These are phyloP conservation scores for Hippolais icterina DNA, from an alignment of 2,113 vertebrate species.

Conservation along the genomic window DNA sequence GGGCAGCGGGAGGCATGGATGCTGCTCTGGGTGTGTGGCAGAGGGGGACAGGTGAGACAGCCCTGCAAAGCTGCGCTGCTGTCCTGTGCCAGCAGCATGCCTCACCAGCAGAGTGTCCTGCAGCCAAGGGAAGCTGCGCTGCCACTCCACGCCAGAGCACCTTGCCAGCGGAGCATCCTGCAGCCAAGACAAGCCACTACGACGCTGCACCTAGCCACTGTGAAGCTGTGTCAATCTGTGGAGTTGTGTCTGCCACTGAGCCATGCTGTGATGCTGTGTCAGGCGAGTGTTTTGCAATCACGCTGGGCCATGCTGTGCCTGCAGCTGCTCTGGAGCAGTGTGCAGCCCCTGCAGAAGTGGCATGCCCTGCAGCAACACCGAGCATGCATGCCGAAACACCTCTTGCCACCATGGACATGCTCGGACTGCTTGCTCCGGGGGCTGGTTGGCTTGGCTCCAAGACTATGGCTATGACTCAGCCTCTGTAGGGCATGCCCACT, in stretches of 20 bases:
- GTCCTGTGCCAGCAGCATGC: background rate
- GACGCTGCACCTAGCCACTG: background rate
- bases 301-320: background rate
- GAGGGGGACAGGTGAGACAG: background rate
- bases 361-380: background rate
- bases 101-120: background rate
- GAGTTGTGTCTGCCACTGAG: background rate
- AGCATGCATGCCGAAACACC: no score
- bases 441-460: background rate
- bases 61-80: rapidly evolving
- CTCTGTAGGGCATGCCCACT: background rate
- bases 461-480: background rate
- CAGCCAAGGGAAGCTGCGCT: background rate
- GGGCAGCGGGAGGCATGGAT: background rate
- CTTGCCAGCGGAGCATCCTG: background rate
- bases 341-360: background rate
- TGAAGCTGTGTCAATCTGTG: background rate
- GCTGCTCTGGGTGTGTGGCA: rapidly evolving
- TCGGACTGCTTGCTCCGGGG: background rate
- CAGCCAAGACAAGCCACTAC: background rate
- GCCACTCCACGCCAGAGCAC: no score
- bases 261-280: background rate
- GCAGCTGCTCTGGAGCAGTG: no score
- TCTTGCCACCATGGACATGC: background rate
- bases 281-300: background rate